Percentiles rank a stretch among this genome's conserved stretches.
Conservation (phyloP, 2,113 vertebrate genomes). For the Scolopax mira region DNA sequence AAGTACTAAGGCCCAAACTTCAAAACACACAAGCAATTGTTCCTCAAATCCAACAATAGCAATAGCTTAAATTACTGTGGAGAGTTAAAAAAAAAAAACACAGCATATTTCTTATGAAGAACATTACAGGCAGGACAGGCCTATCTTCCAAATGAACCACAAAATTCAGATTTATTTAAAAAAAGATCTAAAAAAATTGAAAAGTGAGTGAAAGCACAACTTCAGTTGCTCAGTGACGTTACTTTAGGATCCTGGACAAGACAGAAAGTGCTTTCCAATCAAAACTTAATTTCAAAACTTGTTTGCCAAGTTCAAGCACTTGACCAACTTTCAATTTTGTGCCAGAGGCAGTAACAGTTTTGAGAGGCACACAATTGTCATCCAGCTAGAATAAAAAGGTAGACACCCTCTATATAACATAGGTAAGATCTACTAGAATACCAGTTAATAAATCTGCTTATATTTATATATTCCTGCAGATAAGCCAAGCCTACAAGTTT, state of each 20-base stretch:
- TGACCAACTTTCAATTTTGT: background rate
- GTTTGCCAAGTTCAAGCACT: background rate
- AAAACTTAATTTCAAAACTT: background rate
- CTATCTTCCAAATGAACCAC: background rate
- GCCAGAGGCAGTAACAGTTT: background rate
- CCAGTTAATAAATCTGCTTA: background rate
- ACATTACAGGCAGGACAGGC: background rate
- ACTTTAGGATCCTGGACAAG: background rate
- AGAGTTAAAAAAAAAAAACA: background rate
- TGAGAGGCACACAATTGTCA: background rate
- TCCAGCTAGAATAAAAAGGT: background rate
- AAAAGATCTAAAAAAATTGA: background rate
- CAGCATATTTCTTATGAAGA: background rate
- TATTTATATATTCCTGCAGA: background rate
- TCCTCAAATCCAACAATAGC: background rate
- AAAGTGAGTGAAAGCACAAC: background rate
- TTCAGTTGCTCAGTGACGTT: background rate
- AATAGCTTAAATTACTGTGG: background rate
- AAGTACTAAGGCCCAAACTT: background rate
- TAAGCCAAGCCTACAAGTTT: background rate
- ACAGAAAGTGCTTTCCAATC: background rate
- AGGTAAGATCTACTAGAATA: background rate
- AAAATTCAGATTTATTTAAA: background rate
- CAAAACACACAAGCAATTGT: background rate
- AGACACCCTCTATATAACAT: background rate